Evolutionary conservation across 1,140 invertebrate species (phyloP), one percentile per base, ranked within the genome.

Genomic region (Drosophila pectinifera): DNA sequence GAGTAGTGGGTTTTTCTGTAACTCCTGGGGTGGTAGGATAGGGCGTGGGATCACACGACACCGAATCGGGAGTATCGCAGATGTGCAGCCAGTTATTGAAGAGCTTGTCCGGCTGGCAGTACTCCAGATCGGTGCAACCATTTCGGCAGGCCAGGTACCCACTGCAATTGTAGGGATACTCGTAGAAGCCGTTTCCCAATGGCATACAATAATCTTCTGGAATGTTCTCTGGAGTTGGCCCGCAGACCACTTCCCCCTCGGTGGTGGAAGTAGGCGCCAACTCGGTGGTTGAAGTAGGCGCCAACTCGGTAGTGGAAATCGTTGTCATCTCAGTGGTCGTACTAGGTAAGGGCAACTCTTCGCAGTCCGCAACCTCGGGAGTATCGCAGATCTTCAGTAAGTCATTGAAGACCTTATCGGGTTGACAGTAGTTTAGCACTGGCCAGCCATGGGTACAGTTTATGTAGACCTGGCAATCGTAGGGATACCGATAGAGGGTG

Each of bases 381-480:
- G 80, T 91, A 72, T 91, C 90, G 58, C 90, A 91, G 41, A 91
- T 84, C 1, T 24, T 8, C 0, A 86, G 45, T 3, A 22, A 0
- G 6, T 41, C 7, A 48, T 91, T 91, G 28, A 90, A 91, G 5
- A 75, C 65, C 45, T 90, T 86, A 13, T 90, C 69, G 1, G 34
- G 7, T 5, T 58, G 28, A 13, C 90, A 91, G 16, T 88, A 88
- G 6, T 91, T 76, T 0, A 91, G 16, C 6, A 88, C 83, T 0
- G 88, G 88, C 65, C 74, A 91, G 22, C 56, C 45, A 10, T 43
- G 14, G 1, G 88, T 91, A 20, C 88, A 91, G 53, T 91, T 91
- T 1, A 91, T 77, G 16, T 91, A 91, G 10, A 83, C 88, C 76
- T 85, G 80, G 22, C 88, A 91, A 45, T 91, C 67, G 45, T 91